A percentile compares a stretch with the other conserved stretches of the same genome.
phyloP scores from a whole-genome alignment of 2,113 vertebrate genomes.

The Chunga burmeisteri region DNA sequence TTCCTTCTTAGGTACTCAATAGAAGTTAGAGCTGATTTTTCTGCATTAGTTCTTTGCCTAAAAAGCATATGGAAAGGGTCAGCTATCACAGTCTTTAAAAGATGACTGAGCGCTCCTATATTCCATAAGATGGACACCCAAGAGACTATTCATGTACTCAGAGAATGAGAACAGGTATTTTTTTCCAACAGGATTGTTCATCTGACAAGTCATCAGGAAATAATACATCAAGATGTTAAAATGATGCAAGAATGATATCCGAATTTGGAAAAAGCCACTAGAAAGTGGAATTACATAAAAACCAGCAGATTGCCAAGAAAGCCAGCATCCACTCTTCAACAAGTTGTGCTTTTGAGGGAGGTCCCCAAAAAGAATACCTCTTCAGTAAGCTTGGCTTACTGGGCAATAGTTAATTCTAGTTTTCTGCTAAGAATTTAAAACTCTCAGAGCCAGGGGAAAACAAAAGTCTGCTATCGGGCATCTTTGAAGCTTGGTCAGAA shows the following conservation, averaged over 20 bases:
- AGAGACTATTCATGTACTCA: background rate
- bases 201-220: background rate
- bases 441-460: background rate
- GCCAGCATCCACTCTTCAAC: background rate
- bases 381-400: background rate
- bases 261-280: background rate
- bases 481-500: background rate
- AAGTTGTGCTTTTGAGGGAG: background rate
- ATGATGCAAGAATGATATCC: background rate
- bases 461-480: background rate
- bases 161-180: background rate
- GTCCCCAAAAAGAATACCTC: background rate
- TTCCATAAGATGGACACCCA: background rate
- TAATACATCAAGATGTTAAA: background rate
- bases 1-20: background rate
- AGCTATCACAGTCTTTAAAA: background rate
- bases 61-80: rapidly evolving
- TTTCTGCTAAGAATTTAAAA: background rate
- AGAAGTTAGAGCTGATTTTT: background rate
- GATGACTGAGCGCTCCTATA: background rate
- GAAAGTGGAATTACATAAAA: background rate
- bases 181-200: background rate
- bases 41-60: background rate
- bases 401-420: background rate
- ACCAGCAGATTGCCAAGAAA: background rate